Percentiles rank a stretch among this genome's conserved stretches.
phyloP scores from a whole-genome alignment of 2,113 vertebrate genomes.

The Hippocampus comes region DNA sequence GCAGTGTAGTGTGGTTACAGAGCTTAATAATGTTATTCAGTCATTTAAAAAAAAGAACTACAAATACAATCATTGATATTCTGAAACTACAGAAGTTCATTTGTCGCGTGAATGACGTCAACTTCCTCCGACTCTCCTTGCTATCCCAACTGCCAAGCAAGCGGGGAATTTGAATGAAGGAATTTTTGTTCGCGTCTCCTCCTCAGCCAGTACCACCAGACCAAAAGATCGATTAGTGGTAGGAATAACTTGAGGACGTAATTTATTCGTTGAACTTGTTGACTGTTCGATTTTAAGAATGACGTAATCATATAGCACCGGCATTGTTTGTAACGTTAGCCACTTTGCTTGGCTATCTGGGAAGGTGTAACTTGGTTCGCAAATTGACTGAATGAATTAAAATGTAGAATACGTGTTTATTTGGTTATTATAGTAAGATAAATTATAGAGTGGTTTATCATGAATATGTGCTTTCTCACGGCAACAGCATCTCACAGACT shows the following conservation, averaged over 20 bases:
- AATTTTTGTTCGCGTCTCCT: background rate
- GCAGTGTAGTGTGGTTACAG: background rate
- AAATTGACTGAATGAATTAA: background rate
- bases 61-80: background rate
- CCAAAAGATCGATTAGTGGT: rapidly evolving
- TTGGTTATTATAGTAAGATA: background rate
- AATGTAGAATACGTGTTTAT: background rate
- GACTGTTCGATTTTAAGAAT: background rate
- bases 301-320: constrained; percentile 37
- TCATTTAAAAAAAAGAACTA: background rate
- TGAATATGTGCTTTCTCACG: background rate
- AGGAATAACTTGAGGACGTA: background rate
- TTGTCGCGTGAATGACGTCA: constrained; percentile 39
- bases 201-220: background rate
- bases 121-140: rapidly evolving
- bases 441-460: background rate
- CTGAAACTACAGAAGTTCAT: background rate
- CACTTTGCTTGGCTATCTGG: background rate
- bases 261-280: background rate
- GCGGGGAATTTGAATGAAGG: constrained; percentile 41
- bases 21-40: background rate
- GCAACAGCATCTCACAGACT: background rate
- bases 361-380: background rate
- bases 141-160: background rate
- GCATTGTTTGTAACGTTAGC: constrained; percentile 17